These are phyloP conservation scores for Heliothis peltigera DNA, from an alignment of 2,888 invertebrate genomes.

Conservation along the genomic window DNA sequence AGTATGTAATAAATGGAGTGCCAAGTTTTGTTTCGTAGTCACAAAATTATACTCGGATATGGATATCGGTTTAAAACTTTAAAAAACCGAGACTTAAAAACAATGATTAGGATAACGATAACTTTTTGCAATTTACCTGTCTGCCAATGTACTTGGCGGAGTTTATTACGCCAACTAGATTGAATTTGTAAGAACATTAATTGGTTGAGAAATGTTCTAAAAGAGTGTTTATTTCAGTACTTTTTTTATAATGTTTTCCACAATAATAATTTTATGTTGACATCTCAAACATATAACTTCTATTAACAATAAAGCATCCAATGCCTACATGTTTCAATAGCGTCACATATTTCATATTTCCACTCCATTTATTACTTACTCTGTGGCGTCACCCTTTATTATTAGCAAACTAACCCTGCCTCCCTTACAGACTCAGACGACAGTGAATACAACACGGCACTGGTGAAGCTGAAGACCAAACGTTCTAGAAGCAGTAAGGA, in stretches of 20 bases:
- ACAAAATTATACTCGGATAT: too few relatives aligned
- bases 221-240: too few relatives aligned
- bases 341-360: not conserved
- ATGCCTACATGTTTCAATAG: not conserved
- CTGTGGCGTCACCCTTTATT: slow-evolving; percentile 1
- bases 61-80: not conserved
- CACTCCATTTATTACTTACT: slow-evolving; percentile 39
- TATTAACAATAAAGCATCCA: not conserved
- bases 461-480: slow-evolving; percentile 78
- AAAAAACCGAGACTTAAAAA: not conserved
- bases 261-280: too few relatives aligned
- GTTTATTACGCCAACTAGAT: too few relatives aligned
- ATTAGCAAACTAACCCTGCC: slow-evolving; percentile 5
- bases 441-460: slow-evolving; percentile 84
- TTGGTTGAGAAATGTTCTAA: too few relatives aligned
- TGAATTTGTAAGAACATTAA: too few relatives aligned
- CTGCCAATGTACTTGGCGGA: too few relatives aligned
- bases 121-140: too few relatives aligned
- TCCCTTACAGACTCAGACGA: slow-evolving; percentile 81
- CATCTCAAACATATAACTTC: too few relatives aligned
- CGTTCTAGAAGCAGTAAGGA: slow-evolving; percentile 77
- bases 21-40: not conserved
- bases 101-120: too few relatives aligned
- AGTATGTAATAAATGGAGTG: slow-evolving; percentile 44
- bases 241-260: too few relatives aligned